phyloP scores from a whole-genome alignment of 1,140 invertebrate species.

The Eueides isabella region DNA sequence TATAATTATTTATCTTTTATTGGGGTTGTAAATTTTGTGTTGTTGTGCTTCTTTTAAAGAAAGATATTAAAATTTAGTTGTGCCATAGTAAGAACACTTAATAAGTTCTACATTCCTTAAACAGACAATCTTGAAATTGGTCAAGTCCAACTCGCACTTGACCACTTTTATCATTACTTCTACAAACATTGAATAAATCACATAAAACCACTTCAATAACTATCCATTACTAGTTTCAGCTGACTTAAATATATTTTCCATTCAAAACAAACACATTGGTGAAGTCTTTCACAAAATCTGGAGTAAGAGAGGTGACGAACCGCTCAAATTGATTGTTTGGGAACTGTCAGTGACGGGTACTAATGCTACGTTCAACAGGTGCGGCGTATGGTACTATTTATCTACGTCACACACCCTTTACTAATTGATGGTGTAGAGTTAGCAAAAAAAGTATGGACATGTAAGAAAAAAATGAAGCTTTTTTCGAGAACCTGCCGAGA shows the following conservation, averaged over 20 bases:
- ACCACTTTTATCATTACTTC: no score
- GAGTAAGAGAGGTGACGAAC: not conserved
- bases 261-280: not conserved
- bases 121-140: no score
- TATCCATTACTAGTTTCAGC: no score
- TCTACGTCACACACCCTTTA: conserved; percentile 20
- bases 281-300: not conserved
- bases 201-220: no score
- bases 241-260: not conserved
- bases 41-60: not conserved
- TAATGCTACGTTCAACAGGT: conserved; percentile 27
- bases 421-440: conserved; percentile 13
- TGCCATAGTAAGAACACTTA: no score
- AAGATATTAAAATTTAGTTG: no score
- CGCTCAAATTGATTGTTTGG: conserved; percentile 8
- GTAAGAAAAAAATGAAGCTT: not conserved
- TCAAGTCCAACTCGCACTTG: no score
- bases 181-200: no score
- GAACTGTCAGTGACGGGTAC: conserved; percentile 12
- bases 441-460: not conserved
- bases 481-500: not conserved
- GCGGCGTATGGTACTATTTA: conserved; percentile 15
- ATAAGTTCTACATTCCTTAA: no score
- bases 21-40: no score
- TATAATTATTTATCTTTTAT: no score